These are phyloP conservation scores for Perca flavescens DNA, from an alignment of 2,113 vertebrate genomes.

Conservation along the genomic window DNA sequence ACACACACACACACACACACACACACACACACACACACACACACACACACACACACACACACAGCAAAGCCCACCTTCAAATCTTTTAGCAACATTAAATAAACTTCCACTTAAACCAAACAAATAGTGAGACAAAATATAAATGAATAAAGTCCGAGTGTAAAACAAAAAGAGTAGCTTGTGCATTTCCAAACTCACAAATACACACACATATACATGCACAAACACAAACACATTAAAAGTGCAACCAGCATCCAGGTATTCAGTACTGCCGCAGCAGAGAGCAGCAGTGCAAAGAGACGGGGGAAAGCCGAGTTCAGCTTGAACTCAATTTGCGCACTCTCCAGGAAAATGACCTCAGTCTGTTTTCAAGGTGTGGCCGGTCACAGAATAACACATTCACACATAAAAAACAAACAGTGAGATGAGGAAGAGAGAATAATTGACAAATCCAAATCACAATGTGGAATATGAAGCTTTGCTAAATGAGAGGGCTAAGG, in stretches of 20 bases:
- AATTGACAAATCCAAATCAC: conserved; percentile 21
- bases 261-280: background rate
- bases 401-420: conserved; percentile 39
- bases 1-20: too few species aligned
- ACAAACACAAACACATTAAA: conserved; percentile 16
- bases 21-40: too few species aligned
- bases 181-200: conserved; percentile 13
- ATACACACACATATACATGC: background rate
- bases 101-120: background rate
- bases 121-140: conserved; percentile 8
- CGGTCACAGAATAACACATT: conserved; percentile 52
- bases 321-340: conserved; percentile 57
- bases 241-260: background rate
- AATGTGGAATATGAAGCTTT: conserved; percentile 29
- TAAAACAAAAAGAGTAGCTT: background rate
- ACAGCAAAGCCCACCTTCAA: background rate
- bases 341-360: conserved; percentile 76
- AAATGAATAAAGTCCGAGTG: background rate
- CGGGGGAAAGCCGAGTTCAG: conserved; percentile 42
- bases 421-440: conserved; percentile 5
- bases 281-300: conserved; percentile 11
- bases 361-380: conserved; percentile 75
- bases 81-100: background rate
- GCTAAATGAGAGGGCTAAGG: conserved; percentile 10
- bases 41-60: too few species aligned